These are phyloP conservation scores for Dinocampus coccinellae DNA, from an alignment of 2,888 invertebrate species.

Conservation along the genomic window DNA sequence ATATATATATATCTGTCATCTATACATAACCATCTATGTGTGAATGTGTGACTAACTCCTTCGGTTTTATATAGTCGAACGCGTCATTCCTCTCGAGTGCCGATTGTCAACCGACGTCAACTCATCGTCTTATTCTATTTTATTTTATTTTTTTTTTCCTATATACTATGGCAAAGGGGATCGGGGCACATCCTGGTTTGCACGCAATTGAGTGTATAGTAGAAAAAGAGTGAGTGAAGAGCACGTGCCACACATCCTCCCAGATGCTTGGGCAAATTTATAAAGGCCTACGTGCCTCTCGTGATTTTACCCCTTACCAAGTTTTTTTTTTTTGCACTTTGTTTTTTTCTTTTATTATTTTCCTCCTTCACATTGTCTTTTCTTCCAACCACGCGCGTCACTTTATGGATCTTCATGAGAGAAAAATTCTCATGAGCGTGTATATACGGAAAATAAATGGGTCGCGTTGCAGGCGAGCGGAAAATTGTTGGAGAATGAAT, in stretches of 20 bases:
- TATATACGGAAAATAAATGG: conserved; percentile 8
- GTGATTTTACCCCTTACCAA: conserved; percentile 22
- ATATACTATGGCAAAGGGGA: background rate
- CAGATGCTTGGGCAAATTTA: conserved; percentile 56
- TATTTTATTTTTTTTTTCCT: too few species aligned
- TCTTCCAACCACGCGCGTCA: conserved; percentile 49
- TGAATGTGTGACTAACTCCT: background rate
- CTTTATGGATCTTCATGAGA: conserved; percentile 40
- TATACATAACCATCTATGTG: background rate
- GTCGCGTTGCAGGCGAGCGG: background rate
- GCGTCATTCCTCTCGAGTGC: conserved; percentile 24
- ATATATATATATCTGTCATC: background rate
- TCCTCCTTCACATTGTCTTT: background rate
- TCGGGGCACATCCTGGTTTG: conserved; percentile 12
- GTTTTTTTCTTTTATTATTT: conserved; percentile 15
- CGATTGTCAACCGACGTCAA: conserved; percentile 32
- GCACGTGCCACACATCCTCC: conserved; percentile 36
- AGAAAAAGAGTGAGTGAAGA: conserved; percentile 22
- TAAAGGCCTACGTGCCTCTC: conserved; percentile 64
- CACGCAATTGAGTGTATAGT: background rate
- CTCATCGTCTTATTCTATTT: background rate
- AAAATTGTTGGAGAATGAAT: conserved; percentile 23
- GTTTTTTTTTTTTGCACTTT: conserved; percentile 24
- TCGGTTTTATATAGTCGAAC: background rate
- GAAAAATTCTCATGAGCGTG: background rate